Conservation (phyloP, 2,888 invertebrate genomes). For the Synergus japonicus region DNA sequence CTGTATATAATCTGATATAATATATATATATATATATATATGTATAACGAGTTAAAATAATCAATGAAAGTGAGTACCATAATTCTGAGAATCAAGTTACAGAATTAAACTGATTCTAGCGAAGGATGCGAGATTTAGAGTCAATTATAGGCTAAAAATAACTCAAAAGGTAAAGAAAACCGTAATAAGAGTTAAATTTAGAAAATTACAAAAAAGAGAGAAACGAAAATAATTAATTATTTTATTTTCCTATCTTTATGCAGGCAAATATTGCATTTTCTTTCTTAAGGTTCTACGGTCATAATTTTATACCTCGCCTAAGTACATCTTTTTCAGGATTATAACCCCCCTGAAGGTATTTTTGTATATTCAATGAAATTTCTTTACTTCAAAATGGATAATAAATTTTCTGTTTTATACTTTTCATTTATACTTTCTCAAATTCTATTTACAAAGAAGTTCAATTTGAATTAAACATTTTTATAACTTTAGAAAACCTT, state of each 20-base stretch:
- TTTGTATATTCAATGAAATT: background rate
- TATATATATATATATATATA: background rate
- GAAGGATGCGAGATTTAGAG: background rate
- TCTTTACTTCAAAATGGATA: background rate
- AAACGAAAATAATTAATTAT: background rate
- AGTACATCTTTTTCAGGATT: background rate
- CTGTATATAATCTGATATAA: background rate
- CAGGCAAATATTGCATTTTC: background rate
- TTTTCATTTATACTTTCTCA: too few species aligned
- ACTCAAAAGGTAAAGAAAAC: background rate
- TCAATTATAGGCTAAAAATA: constrained; percentile 8
- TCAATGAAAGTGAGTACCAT: background rate
- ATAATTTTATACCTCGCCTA: background rate
- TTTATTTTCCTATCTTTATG: background rate
- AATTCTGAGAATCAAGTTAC: constrained; percentile 4
- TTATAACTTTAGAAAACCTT: too few species aligned
- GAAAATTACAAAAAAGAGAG: background rate
- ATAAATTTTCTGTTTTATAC: background rate
- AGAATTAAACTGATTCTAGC: background rate
- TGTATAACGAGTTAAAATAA: background rate
- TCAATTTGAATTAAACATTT: too few species aligned
- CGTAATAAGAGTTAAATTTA: background rate
- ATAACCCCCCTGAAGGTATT: background rate
- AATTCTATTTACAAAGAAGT: too few species aligned
- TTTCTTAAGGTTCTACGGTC: too few species aligned